Conservation (phyloP, 2,113 vertebrate genomes). For the Madoqua kirkii region DNA sequence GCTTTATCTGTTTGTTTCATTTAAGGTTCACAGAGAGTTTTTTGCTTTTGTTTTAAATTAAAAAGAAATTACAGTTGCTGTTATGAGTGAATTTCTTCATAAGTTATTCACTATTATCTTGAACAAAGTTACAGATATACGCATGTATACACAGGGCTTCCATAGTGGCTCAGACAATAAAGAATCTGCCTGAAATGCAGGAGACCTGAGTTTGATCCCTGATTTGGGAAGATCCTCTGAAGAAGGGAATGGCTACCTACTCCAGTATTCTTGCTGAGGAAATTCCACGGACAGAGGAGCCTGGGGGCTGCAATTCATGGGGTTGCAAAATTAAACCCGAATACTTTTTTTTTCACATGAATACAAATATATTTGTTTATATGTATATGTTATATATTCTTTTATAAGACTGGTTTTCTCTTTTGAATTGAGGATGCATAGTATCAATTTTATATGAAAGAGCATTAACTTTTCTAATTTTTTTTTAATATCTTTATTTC, state of each 20-base stretch:
- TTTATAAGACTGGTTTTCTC: neutral
- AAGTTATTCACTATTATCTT: neutral
- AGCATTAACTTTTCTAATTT: neutral
- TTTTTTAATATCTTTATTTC: neutral
- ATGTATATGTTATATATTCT: neutral
- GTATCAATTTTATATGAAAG: neutral
- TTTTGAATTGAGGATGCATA: neutral
- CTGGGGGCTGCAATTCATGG: neutral
- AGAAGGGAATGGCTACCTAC: neutral
- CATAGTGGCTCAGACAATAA: neutral
- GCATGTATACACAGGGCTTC: neutral
- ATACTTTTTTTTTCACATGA: neutral
- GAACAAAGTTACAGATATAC: neutral
- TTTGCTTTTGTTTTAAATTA: neutral
- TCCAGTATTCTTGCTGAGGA: neutral
- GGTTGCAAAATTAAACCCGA: rapidly evolving
- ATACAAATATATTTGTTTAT: neutral
- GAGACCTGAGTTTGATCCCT: neutral
- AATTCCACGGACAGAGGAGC: neutral
- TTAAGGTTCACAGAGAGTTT: neutral
- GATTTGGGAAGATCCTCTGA: neutral
- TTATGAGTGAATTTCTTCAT: neutral
- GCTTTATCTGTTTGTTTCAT: neutral
- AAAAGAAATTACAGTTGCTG: neutral
- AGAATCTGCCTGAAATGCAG: neutral